These are phyloP conservation scores for Notamacropus eugenii DNA, from an alignment of 2,797 vertebrate genomes.

Conservation along the genomic window DNA sequence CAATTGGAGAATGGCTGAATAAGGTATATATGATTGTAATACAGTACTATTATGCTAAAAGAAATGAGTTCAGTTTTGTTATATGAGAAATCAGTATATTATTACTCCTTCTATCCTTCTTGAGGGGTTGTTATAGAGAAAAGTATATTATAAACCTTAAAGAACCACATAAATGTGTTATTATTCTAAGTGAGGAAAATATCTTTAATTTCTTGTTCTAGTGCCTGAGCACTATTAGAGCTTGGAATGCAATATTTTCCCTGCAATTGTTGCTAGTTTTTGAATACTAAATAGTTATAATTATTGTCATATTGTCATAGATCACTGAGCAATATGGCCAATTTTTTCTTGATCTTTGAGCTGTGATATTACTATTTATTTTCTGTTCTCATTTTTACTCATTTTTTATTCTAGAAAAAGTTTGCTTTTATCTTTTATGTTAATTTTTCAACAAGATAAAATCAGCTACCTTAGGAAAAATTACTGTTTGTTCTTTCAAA, in stretches of 20 bases:
- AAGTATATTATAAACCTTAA: not conserved
- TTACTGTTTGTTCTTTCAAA: no score
- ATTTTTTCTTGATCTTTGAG: constrained; percentile 37
- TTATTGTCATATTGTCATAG: constrained; percentile 7
- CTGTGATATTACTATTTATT: not conserved
- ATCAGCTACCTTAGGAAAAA: constrained; percentile 35
- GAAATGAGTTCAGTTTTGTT: not conserved
- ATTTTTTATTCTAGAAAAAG: constrained; percentile 24
- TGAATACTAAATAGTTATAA: not conserved
- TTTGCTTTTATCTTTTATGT: constrained; percentile 40
- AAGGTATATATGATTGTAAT: no score
- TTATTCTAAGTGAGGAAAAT: not conserved
- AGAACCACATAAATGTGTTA: not conserved
- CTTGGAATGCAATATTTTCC: not conserved
- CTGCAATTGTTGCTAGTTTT: not conserved
- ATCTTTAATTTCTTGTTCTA: not conserved
- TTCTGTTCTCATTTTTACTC: constrained; percentile 12
- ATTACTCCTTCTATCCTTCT: constrained; percentile 1
- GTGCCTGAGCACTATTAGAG: not conserved
- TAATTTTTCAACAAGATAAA: constrained; percentile 41
- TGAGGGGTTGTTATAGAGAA: constrained; percentile 27
- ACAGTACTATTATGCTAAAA: no score
- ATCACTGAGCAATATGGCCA: not conserved
- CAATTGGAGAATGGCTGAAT: no score
- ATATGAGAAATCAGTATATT: constrained; percentile 1